Base-by-base conservation (phyloP, 2,888 invertebrate genomes). In the Chorisops tibialis region DNA sequence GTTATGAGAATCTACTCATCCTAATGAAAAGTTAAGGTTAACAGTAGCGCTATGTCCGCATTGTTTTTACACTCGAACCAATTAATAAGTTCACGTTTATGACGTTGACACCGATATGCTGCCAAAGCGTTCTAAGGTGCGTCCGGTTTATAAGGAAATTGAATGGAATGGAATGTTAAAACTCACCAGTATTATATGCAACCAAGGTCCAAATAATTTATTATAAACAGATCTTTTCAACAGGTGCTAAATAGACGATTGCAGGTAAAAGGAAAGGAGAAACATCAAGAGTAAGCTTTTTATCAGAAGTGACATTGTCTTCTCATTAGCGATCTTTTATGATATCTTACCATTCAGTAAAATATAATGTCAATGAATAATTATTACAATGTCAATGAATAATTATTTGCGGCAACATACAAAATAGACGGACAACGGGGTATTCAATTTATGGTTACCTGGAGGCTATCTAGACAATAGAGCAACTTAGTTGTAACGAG, bases 271-370 rank as follows among this genome's bases (percentile, higher is more conserved):
- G 22, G 14, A 41, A 45, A 24, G 30, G 9, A 41, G 54, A 54
- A 22, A 54, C 16, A 41, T 1, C 50, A 18, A 5, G 16, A 24
- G 22, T 54, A 56, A 30, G 7, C 38, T 19, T 11, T 52, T 38
- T 18, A 14, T 43, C n/a, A 7, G 30, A 16, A 14, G 56, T 56
- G 56, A 43, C 56, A 56, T 56, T 56, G 56, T 56, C 30, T 35
- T 30, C 56, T 56, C 43, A 56, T 56, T 56, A 56, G 56, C 43
- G 43, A 43, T 43, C 54, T 43, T 24, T 56, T 56, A 56, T 56
- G 18, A 19, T 45, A 14, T 41, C 30, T 18, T 39, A 21, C 30
- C 22, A 16, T 4, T 50, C 37, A 6, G 52, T 45, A 37, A 3
- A 14, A 54, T 30, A 14, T 30, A 43, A 30, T 22, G 24, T 38